Conservation (phyloP, 2,113 vertebrate species). For the Corvus hawaiiensis region DNA sequence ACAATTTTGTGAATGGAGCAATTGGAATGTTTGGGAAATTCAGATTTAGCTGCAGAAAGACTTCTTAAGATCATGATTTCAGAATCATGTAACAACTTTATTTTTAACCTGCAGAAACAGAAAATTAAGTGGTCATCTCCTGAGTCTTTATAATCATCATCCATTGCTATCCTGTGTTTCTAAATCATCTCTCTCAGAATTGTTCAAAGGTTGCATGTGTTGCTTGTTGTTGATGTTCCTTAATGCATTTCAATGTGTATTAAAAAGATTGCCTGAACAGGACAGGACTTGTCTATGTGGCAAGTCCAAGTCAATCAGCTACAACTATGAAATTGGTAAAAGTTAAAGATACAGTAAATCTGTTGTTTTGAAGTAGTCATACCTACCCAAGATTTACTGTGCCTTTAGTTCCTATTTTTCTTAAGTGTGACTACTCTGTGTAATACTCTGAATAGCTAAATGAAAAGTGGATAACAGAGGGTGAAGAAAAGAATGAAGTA, state of each 20-base stretch:
- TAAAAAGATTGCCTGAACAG: background rate
- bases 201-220: background rate
- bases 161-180: background rate
- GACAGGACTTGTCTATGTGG: background rate
- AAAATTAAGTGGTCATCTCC: background rate
- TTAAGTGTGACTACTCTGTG: background rate
- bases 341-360: background rate
- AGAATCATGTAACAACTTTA: background rate
- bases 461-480: rapidly evolving
- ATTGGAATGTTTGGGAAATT: background rate
- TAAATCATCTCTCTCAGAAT: background rate
- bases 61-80: background rate
- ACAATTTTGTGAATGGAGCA: background rate
- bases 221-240: background rate
- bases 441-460: background rate
- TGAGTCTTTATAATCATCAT: background rate
- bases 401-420: background rate
- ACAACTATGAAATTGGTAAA: background rate
- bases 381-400: background rate
- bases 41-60: background rate
- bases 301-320: background rate
- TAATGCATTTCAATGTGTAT: background rate
- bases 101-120: background rate
- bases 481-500: background rate
- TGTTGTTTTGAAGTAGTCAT: background rate